Evolutionary conservation across 2,113 vertebrate genomes (phyloP), one percentile per base, ranked within the genome.

Genomic region (Salvator merianae): DNA sequence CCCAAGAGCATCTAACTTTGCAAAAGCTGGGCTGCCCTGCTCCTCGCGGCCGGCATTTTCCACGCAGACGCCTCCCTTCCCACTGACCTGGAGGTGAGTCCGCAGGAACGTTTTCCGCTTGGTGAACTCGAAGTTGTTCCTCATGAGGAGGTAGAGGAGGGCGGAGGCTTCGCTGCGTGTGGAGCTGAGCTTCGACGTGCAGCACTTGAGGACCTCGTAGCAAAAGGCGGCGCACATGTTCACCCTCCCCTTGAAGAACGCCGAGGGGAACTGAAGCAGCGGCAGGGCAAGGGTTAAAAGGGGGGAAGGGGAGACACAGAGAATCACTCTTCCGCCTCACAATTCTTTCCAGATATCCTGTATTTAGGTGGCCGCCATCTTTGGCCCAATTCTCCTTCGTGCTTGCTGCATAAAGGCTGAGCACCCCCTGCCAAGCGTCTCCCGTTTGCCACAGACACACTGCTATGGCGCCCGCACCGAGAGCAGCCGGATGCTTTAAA

Each of bases 131-230:
- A 98, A 99, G 94, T 99, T 99, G 91, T 98, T 98, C 84, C 96
- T 97, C 99, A 99, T 99, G 79, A 99, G 96, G 84, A 99, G 96
- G 90, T 99, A 99, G 34, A 99, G 96, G 89, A 99, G 96, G n/a
- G 98, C 97, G 0, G 98, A 98, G 0, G 98, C 98, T 91, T 99
- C 98, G 0, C 97, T 97, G 79, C 99, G 95, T 0, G 98, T 97
- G 12, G 96, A 97, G 7, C 94, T 96, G 91, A 99, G 95, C 92
- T 98, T 99, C 30, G 98, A 99, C 43, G 98, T 98, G 76, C 98
- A 99, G 89, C 98, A 99, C 90, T 98, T 99, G 55, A 99, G 95
- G 88, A 99, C 97, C 89, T 99, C 98, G 0, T 98, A 99, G 96
- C 99, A 99, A 91, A 99, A 96, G 0, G 97, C 96, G 77, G 98